Base-by-base conservation (phyloP, 2,113 vertebrate species). In the Pontoporia blainvillei region DNA sequence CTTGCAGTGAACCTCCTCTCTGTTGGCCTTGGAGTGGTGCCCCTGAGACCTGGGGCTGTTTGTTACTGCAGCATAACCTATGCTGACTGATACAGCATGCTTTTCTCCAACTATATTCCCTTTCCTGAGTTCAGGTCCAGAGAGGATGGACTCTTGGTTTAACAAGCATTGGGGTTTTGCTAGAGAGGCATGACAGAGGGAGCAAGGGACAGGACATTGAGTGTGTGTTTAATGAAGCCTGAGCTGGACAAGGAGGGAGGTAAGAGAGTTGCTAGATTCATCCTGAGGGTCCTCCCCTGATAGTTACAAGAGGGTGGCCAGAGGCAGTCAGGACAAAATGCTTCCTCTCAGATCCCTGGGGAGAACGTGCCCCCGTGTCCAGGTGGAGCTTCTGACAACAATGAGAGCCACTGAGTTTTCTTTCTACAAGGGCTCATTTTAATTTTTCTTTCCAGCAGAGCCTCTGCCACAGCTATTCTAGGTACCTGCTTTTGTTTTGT, bases 41-140 rank as follows among this genome's bases (percentile, higher is more conserved):
- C 29, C 4, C 62, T 69, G 71, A 57, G 71, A 59, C 8, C 34
- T 49, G 86, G 41, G 34, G 7, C 25, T 46, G 52, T 13, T 71
- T 44, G 73, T 69, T 64, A 76, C 12, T 6, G 2, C 5, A 5
- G 6, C 21, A 6, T 29, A n/a, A 23, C 25, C 23, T 0, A 0
- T 4, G 29, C 52, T 91, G 46, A 92, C 44, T 12, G 71, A 44
- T 23, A 18, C 36, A 52, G 29, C 27, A 57, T 8, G 6, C 52
- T 71, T n/a, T 73, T 82, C 36, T 59, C 66, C 29, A 72, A 27
- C n/a, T 29, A 1, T 29, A 13, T 78, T 46, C 34, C 27, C 76
- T 83, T 76, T 57, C 11, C 49, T 20, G 10, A 11, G 5, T 49
- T 36, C 8, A 27, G 59, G 18, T 10, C 12, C 27, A 20, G 59